A percentile compares a stretch with the other conserved stretches of the same genome.
These are phyloP conservation scores for Stomorhina lunata DNA, from an alignment of 2,888 invertebrate genomes.

Conservation along the genomic window DNA sequence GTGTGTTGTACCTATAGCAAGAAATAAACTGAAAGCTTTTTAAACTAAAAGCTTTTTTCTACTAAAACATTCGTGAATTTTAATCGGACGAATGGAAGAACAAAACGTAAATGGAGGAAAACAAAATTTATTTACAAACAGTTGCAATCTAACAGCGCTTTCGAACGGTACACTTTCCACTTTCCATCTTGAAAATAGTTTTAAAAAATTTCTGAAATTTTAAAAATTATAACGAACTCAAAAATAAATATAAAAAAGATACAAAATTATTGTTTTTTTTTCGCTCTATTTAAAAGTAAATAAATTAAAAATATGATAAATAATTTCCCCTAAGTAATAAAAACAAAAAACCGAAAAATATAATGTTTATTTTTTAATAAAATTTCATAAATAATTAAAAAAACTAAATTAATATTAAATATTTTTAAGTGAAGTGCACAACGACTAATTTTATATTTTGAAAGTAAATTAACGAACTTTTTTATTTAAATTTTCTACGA, in stretches of 20 bases:
- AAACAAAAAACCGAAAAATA: background rate
- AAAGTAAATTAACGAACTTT: slow-evolving; percentile 27
- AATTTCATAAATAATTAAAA: slow-evolving; percentile 18
- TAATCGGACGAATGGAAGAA: slow-evolving; percentile 25
- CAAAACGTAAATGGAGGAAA: slow-evolving; percentile 51
- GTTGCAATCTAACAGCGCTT: slow-evolving; percentile 68
- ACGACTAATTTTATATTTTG: slow-evolving; percentile 41
- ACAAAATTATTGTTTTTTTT: too few species aligned
- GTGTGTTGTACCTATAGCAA: too few species aligned
- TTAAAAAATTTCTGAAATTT: too few species aligned
- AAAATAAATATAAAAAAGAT: slow-evolving; percentile 7
- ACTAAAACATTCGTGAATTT: background rate
- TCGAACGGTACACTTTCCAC: slow-evolving; percentile 63
- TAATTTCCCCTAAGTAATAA: background rate
- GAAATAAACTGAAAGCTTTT: background rate
- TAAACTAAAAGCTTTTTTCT: slow-evolving; percentile 15
- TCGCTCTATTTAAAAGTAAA: slow-evolving; percentile 52
- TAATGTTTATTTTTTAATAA: slow-evolving; percentile 5
- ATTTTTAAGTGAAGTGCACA: slow-evolving; percentile 47
- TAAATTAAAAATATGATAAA: slow-evolving; percentile 31
- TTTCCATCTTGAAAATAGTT: slow-evolving; percentile 4
- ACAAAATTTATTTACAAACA: slow-evolving; percentile 60
- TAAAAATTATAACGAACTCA: slow-evolving; percentile 48
- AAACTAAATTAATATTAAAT: slow-evolving; percentile 7
- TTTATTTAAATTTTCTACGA: slow-evolving; percentile 35